These are phyloP conservation scores for Coracias cyanogaster DNA, from an alignment of 2,797 vertebrate species.

Conservation along the genomic window DNA sequence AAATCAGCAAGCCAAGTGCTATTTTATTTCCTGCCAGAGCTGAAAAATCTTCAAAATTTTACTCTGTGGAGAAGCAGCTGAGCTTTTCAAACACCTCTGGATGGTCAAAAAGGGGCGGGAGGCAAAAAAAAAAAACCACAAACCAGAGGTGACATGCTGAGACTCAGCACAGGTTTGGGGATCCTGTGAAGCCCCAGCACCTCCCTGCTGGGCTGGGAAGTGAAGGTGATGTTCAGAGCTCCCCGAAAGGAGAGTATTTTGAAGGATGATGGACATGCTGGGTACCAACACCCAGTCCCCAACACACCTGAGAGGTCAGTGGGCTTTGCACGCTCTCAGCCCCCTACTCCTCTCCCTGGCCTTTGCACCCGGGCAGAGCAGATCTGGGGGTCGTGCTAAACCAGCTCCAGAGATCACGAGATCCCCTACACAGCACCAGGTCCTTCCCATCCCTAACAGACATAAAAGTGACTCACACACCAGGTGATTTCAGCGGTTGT, in stretches of 20 bases:
- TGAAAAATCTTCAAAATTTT: neutral
- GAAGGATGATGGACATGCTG: rapidly evolving
- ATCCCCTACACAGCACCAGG: neutral
- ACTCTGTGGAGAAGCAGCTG: constrained; percentile 2
- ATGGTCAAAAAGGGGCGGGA: neutral
- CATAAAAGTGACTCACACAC: constrained; percentile 68
- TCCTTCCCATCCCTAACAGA: constrained; percentile 39
- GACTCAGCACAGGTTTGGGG: neutral
- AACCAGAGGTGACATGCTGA: neutral
- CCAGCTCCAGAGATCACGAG: neutral
- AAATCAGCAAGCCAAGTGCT: constrained; percentile 27
- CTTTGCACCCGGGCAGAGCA: neutral
- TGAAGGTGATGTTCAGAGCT: neutral
- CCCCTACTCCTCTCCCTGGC: neutral
- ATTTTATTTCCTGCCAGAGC: constrained; percentile 11
- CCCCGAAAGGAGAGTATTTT: neutral
- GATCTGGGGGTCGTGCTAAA: neutral
- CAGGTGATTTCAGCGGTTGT: constrained; percentile 45
- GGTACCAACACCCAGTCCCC: neutral
- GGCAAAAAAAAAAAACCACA: too few species aligned
- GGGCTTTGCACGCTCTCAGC: neutral
- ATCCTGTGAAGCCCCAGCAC: neutral
- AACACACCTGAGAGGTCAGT: rapidly evolving
- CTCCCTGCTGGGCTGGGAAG: neutral
- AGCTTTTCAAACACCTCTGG: constrained; percentile 12